Conservation (phyloP, 2,888 invertebrate genomes). For the Xestobium rufovillosum region DNA sequence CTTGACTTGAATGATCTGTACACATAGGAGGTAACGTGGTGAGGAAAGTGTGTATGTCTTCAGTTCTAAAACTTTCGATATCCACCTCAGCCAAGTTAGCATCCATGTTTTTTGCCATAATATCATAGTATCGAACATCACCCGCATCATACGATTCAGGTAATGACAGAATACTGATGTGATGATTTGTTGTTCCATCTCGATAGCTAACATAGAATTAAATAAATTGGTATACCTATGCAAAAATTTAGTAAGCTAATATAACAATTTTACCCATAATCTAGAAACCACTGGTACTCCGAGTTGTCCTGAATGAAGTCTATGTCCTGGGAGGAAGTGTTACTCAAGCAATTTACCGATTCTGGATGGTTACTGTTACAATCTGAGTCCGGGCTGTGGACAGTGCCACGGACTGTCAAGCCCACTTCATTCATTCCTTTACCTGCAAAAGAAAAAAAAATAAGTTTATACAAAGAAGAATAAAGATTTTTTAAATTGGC, state of each 20-base stretch:
- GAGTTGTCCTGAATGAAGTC: conserved; percentile 80
- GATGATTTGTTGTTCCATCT: conserved; percentile 67
- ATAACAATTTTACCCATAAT: conserved; percentile 58
- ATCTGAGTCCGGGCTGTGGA: conserved; percentile 48
- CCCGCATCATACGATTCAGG: conserved; percentile 71
- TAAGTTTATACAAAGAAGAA: too few relatives aligned
- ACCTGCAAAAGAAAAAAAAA: conserved; percentile 34
- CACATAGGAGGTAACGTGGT: conserved; percentile 68
- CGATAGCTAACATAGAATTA: conserved; percentile 56
- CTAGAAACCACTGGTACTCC: conserved; percentile 87
- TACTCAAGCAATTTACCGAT: conserved; percentile 41
- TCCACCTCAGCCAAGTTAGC: conserved; percentile 91
- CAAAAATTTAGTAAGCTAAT: conserved; percentile 2
- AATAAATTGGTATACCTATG: not conserved
- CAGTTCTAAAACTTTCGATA: conserved; percentile 88
- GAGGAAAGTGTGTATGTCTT: conserved; percentile 82
- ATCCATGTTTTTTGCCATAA: conserved; percentile 80
- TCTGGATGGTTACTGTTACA: conserved; percentile 49
- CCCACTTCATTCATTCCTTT: conserved; percentile 43
- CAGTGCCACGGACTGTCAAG: conserved; percentile 33
- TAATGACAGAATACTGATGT: conserved; percentile 71
- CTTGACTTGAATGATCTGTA: conserved; percentile 45
- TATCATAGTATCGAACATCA: conserved; percentile 67
- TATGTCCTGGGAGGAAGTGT: conserved; percentile 50
- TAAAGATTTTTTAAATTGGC: too few relatives aligned